These are phyloP conservation scores for Hemicrepidius hirtus DNA, from an alignment of 2,888 invertebrate species.

Conservation along the genomic window DNA sequence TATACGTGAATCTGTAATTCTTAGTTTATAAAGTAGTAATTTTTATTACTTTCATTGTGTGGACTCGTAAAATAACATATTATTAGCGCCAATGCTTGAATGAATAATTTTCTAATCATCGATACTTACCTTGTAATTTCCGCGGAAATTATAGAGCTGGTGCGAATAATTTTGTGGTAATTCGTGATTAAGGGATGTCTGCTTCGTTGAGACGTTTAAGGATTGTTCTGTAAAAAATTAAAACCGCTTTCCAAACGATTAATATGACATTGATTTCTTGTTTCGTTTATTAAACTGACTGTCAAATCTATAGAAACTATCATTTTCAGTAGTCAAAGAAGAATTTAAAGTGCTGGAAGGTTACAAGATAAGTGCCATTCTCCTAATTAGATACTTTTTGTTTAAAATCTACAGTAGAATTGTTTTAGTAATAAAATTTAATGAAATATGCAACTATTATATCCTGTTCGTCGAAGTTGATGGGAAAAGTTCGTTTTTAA, in stretches of 20 bases:
- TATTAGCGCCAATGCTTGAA: constrained; percentile 43
- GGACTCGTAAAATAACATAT: constrained; percentile 45
- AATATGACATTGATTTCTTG: constrained; percentile 10
- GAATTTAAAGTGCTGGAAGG: too few relatives aligned
- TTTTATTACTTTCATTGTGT: constrained; percentile 45
- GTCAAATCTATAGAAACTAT: too few relatives aligned
- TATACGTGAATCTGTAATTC: constrained; percentile 33
- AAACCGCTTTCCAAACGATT: constrained; percentile 27
- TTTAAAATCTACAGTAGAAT: too few relatives aligned
- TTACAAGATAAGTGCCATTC: too few relatives aligned
- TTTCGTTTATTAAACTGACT: not conserved
- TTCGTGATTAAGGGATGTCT: constrained; percentile 42
- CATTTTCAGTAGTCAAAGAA: too few relatives aligned
- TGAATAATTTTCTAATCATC: constrained; percentile 48
- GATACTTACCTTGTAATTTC: constrained; percentile 47
- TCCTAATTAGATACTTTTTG: too few relatives aligned
- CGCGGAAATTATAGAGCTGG: constrained; percentile 41
- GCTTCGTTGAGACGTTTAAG: constrained; percentile 31
- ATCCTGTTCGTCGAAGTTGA: too few relatives aligned
- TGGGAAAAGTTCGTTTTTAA: too few relatives aligned
- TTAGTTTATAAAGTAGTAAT: constrained; percentile 40
- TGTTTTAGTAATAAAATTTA: too few relatives aligned
- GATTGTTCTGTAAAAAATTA: constrained; percentile 33
- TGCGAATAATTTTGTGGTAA: constrained; percentile 41
- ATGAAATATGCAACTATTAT: too few relatives aligned